Base-by-base conservation (phyloP, 1,140 invertebrate genomes). In the Pachypsylla venusta region DNA sequence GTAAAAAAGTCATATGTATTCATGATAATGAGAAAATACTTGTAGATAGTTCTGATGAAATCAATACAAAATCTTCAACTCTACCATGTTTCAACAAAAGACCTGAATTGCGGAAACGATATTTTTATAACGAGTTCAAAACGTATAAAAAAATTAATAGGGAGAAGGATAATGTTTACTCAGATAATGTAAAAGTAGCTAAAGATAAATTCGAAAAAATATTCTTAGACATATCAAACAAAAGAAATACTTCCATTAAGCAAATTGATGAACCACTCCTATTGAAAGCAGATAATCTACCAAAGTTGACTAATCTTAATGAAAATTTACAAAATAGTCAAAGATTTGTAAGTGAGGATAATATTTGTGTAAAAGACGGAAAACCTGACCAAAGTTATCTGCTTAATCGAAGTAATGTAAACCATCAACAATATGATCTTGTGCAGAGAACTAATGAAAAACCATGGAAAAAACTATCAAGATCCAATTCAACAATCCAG, bases 41-140 rank as follows among this genome's bases (percentile, higher is more conserved):
- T n/a, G n/a, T n/a, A n/a, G n/a, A n/a, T n/a, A n/a, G n/a, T n/a
- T n/a, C n/a, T n/a, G n/a, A n/a, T n/a, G n/a, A n/a, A n/a, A n/a
- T n/a, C n/a, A n/a, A n/a, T n/a, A 48, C n/a, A 4, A 48, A 48
- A n/a, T 48, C 42, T 4, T 7, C 42, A 10, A 48, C 42, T 22
- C 16, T 48, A 48, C 42, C 5, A 48, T 48, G 4, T 5, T 7
- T 48, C 4, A n/a, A 48, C 22, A 48, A 48, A 48, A 48, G 42
- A n/a, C 42, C 42, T n/a, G 42, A 48, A 22, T 48, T 48, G 22
- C 42, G 22, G 22, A 48, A 48, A 48, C 4, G 42, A 22, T 48
- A 48, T 19, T 48, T 48, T 19, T 48, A 48, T 48, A 48, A 48
- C 42, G 42, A 48, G n/a, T 48, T 48, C 42, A 48, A 48, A 22